phyloP scores from a whole-genome alignment of 1,140 invertebrate species.

The Ips typographus region DNA sequence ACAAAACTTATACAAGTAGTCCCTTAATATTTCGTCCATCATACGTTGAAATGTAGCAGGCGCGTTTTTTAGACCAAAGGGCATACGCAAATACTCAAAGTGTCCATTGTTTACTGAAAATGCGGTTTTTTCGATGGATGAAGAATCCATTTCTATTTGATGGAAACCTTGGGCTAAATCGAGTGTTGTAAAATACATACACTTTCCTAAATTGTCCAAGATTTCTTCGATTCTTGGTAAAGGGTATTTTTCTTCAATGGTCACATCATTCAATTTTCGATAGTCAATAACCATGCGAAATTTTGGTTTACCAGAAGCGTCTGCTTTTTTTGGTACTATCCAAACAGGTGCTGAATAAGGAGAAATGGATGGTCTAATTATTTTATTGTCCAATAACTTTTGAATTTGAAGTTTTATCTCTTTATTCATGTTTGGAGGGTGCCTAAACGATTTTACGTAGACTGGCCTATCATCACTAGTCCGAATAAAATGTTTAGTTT shows the following conservation, averaged over 20 bases:
- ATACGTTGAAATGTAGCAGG: conserved; percentile 54
- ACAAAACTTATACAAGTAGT: conserved; percentile 39
- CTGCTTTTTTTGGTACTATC: conserved; percentile 50
- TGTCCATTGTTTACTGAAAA: conserved; percentile 51
- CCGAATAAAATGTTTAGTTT: conserved; percentile 23
- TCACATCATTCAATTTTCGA: conserved; percentile 51
- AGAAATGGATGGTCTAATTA: conserved; percentile 45
- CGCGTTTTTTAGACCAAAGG: conserved; percentile 53
- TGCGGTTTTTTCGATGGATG: conserved; percentile 54
- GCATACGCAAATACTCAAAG: conserved; percentile 52
- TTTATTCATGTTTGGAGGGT: too few relatives aligned
- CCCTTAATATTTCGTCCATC: conserved; percentile 49
- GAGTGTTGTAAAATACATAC: conserved; percentile 54
- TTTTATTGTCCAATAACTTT: conserved; percentile 42
- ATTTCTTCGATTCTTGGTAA: conserved; percentile 57
- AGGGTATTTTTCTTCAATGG: conserved; percentile 56
- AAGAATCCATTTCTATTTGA: conserved; percentile 53
- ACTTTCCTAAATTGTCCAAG: conserved; percentile 53
- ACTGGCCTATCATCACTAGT: conserved; percentile 12
- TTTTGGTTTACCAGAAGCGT: conserved; percentile 47
- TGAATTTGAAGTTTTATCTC: conserved; percentile 16
- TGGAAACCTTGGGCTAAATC: conserved; percentile 56
- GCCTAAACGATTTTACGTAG: neutral
- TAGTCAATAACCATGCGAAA: conserved; percentile 52
- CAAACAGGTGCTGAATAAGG: conserved; percentile 46